Base-by-base conservation (phyloP, 2,113 vertebrate genomes). In the Macquaria australasica region DNA sequence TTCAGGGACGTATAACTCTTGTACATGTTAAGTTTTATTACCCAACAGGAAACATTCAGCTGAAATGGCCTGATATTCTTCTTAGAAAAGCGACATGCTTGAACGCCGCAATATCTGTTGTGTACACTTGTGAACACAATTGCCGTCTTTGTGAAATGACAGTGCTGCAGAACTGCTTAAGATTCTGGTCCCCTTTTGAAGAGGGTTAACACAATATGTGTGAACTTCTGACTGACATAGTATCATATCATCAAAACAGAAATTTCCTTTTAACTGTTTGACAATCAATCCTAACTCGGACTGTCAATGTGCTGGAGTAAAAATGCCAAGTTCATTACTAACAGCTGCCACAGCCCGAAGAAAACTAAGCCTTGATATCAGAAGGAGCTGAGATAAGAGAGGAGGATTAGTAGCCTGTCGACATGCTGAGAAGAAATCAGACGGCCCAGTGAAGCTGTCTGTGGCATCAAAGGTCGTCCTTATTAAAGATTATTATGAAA, bases 391-490 rank as follows among this genome's bases (percentile, higher is more conserved):
- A 91, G 92, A 93, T 91, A 88, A 90, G 83, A 88, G 88, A 72
- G 76, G 79, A 58, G 90, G 90, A 94, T 94, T 93, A 93, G 79
- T 82, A 53, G 84, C 72, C 89, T 82, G 89, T 87, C 80, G 75
- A 89, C 82, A 76, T n/a, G 88, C 84, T 80, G 83, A 81, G 87
- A 79, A 82, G 73, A 79, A 94, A 87, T 86, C 91, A 85, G 78
- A 83, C 87, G 58, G 77, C 87, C 84, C 82, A 41, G 78, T 79
- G 92, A 90, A 93, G 72, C 87, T 77, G 87, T 84, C 79, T 82
- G 87, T 86, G 89, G 84, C 89, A 90, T 94, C 91, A 94, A 91
- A 94, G 93, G 89, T 94, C 81, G 78, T 84, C 67, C 72, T 89
- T 90, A 92, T 92, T 90, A 89, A 84, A 92, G 81, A 90, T 92